Evolutionary conservation across 1,140 invertebrate genomes (phyloP), one percentile per base, ranked within the genome.

Genomic region (Hermatobates lingyangjiaoensis): DNA sequence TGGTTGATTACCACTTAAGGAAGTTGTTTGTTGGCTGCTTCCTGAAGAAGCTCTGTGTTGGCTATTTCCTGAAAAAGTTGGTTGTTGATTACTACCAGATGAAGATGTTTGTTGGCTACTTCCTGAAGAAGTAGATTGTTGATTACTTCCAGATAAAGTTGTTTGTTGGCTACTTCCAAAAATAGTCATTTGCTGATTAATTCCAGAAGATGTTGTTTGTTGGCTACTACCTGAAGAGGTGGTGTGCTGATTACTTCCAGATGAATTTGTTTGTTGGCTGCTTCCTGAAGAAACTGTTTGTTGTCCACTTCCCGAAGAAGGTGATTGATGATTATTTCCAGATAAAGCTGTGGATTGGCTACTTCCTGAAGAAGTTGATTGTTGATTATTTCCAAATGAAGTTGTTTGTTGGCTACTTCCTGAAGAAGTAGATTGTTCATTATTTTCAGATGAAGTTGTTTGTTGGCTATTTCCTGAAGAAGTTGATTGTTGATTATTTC

Each of bases 171-270:
- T 53, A 38, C 44, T 47, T 2, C 52, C 47, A 20, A 39, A 25
- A n/a, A 47, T 44, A 23, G 57, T 44, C 12, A 45, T 38, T 54
- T 50, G 48, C 45, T 54, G 49, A 30, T 52, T 58, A 23, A 40
- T 52, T 40, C 51, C 55, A 30, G 45, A 18, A 14, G 50, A 28
- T 45, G 56, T 47, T 49, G 54, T 45, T 27, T 56, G 55, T 21
- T 56, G 52, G 42, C 40, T 54, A 30, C 24, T 48, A 15, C n/a
- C n/a, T n/a, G n/a, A n/a, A n/a, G n/a, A n/a, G 45, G 46, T 23
- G 25, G 53, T 45, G 18, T 57, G 57, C 42, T 56, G 53, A 40
- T 51, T 57, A 23, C 24, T 46, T 42, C 49, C 51, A 23, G 45
- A 42, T 18, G 51, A 27, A 18, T 39, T 48, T 46, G 53, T 30